Conservation (phyloP, 1,140 invertebrate species). For the Zaprionus lachaisei region DNA sequence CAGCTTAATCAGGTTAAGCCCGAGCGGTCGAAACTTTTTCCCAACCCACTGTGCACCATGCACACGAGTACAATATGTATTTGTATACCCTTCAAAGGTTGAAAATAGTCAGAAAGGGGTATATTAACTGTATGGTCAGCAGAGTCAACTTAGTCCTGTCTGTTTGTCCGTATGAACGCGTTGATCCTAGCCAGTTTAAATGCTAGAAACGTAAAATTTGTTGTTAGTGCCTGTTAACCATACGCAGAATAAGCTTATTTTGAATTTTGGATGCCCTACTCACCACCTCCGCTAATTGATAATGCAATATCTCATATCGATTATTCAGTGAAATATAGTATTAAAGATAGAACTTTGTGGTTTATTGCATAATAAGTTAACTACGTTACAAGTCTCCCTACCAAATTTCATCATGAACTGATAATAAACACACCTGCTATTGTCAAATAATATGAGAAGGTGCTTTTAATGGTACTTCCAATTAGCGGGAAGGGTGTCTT, state of each 20-base stretch:
- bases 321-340: background rate
- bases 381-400: background rate
- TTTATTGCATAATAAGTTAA: background rate
- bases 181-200: background rate
- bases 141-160: background rate
- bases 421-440: background rate
- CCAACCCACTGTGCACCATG: slow-evolving; percentile 15
- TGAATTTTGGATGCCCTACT: background rate
- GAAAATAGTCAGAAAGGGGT: background rate
- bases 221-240: background rate
- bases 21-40: slow-evolving; percentile 59
- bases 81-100: slow-evolving; percentile 11
- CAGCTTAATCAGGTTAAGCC: slow-evolving; percentile 77
- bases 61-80: background rate
- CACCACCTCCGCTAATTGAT: background rate
- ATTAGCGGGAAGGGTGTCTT: background rate
- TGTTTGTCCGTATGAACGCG: background rate
- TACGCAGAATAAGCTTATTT: background rate
- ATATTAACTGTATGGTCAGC: background rate
- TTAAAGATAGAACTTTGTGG: background rate
- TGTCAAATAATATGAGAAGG: too few relatives aligned
- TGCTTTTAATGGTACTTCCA: background rate
- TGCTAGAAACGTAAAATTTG: background rate
- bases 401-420: background rate
- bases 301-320: background rate